Conservation (phyloP, 2,797 vertebrate genomes). For the Sphenopsis melanotis region DNA sequence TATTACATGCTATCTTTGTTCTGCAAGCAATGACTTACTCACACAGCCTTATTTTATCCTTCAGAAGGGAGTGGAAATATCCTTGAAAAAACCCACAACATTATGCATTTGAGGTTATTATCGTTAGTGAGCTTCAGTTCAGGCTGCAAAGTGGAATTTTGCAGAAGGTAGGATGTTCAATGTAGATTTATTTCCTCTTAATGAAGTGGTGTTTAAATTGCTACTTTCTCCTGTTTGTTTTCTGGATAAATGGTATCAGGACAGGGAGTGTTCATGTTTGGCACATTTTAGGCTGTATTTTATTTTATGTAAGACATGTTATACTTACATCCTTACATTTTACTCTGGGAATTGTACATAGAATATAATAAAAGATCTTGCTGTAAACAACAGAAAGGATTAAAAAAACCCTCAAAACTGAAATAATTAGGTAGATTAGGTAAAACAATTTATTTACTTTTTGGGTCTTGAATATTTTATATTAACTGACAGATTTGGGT, state of each 20-base stretch:
- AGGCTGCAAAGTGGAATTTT: background rate
- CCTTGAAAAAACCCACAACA: constrained; percentile 15
- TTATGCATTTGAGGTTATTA: constrained; percentile 59
- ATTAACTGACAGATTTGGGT: background rate
- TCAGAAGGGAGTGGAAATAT: constrained; percentile 57
- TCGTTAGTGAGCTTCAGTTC: constrained; percentile 27
- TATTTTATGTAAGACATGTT: background rate
- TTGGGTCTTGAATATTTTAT: background rate
- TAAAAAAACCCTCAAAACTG: background rate
- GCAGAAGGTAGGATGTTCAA: background rate
- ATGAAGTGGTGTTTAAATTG: background rate
- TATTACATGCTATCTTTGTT: constrained; percentile 64
- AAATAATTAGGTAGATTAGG: background rate
- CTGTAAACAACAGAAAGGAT: background rate
- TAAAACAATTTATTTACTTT: background rate
- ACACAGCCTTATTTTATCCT: constrained; percentile 61
- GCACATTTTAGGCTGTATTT: background rate
- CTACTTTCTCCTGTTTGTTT: background rate
- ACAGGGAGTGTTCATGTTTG: background rate
- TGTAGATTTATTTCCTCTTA: background rate
- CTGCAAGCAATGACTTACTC: constrained; percentile 60
- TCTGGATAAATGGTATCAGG: background rate
- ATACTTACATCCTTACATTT: background rate
- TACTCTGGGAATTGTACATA: background rate
- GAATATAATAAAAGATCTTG: background rate